phyloP scores from a whole-genome alignment of 1,140 invertebrate species.

The Limonius californicus region DNA sequence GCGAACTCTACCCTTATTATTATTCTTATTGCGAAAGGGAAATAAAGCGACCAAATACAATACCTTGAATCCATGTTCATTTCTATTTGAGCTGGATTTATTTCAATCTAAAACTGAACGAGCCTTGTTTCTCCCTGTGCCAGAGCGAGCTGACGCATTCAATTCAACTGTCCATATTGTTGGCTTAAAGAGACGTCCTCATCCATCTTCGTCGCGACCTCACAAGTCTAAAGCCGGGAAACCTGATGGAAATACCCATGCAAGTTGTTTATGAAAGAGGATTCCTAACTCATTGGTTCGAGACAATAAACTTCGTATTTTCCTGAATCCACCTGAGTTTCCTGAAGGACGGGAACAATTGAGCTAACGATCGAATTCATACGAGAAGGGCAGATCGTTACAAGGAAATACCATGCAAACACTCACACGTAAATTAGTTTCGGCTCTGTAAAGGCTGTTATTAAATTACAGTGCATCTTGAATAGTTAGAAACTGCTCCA shows the following conservation, averaged over 20 bases:
- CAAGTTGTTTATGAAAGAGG: not conserved
- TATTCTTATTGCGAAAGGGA: not conserved
- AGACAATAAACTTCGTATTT: no score
- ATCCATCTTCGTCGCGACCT: slow-evolving; percentile 30
- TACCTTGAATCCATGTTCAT: slow-evolving; percentile 1
- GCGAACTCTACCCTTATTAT: not conserved
- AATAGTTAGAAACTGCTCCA: no score
- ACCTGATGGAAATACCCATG: not conserved
- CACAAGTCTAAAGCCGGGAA: not conserved
- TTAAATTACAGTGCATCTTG: no score
- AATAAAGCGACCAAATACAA: not conserved
- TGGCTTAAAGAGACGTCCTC: slow-evolving; percentile 30
- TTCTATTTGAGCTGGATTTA: slow-evolving; percentile 5
- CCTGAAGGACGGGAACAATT: no score
- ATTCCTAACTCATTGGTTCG: no score
- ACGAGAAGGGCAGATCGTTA: no score
- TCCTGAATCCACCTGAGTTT: no score
- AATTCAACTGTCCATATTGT: slow-evolving; percentile 38
- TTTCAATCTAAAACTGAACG: slow-evolving; percentile 10
- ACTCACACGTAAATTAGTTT: no score
- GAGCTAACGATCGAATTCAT: no score
- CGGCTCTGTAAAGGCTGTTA: no score
- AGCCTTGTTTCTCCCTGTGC: slow-evolving; percentile 6
- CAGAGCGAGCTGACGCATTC: slow-evolving; percentile 24
- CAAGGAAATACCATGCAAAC: no score